Percentiles rank a stretch among this genome's conserved stretches.
Evolutionary conservation across 2,797 vertebrate genomes (phyloP).

Genomic region (Synaphobranchus kaupii): DNA sequence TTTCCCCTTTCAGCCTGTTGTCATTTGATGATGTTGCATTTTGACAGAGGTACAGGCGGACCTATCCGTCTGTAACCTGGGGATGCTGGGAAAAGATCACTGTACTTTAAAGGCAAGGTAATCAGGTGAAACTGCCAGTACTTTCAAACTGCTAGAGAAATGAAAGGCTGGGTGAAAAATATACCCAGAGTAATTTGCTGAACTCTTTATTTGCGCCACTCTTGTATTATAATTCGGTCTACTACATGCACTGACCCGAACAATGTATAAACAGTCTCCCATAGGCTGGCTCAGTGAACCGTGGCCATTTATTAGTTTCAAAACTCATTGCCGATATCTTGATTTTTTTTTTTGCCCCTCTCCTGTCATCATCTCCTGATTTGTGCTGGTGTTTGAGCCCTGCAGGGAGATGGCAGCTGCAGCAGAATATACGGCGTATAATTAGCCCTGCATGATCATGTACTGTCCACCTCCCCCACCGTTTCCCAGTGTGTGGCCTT

Average conservation of each 20-base stretch:
- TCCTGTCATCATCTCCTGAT: slow-evolving; percentile 6
- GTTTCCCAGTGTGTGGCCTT: slow-evolving; percentile 23
- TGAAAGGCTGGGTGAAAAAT: background rate
- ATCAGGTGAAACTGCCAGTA: background rate
- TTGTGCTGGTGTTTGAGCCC: slow-evolving; percentile 21
- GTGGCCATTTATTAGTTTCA: background rate
- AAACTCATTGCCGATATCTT: slow-evolving; percentile 3
- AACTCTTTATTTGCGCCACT: background rate
- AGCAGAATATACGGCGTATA: slow-evolving; percentile 19
- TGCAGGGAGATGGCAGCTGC: slow-evolving; percentile 24
- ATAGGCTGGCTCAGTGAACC: background rate
- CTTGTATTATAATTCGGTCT: background rate
- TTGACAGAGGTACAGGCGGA: background rate
- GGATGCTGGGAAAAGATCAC: background rate
- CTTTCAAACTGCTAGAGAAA: slow-evolving; percentile 16
- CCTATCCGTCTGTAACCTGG: background rate
- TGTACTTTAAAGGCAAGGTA: slow-evolving; percentile 9
- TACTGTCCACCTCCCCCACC: slow-evolving; percentile 1
- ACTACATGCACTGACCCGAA: background rate
- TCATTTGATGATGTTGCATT: background rate
- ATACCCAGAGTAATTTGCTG: background rate
- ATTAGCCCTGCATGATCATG: slow-evolving; percentile 23
- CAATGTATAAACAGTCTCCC: slow-evolving; percentile 15
- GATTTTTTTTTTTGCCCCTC: background rate
- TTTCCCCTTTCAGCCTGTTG: background rate